Evolutionary conservation across 2,888 invertebrate genomes (phyloP), one percentile per base, ranked within the genome.

Genomic region (Ganaspis brasiliensis): DNA sequence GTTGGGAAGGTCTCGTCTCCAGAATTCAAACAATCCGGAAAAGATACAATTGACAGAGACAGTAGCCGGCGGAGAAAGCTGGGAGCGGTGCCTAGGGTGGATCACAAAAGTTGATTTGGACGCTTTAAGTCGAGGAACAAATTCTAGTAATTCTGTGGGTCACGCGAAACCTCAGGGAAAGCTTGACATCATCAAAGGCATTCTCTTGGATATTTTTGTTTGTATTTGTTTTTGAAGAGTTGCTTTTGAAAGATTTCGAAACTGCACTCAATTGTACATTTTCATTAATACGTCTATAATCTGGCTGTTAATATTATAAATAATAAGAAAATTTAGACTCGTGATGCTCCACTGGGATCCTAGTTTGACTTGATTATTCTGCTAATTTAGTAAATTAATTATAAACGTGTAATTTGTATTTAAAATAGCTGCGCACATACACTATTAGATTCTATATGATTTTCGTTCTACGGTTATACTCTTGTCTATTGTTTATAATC

Each of bases 131-230:
- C 86, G 84, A 61, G 84, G 86, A 9, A 86, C 85, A 5, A 89
- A 87, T 56, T 87, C 87, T 8, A 87, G 84, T 71, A 87, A 88
- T 59, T 86, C 87, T 21, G 78, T 86, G 35, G 83, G 84, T 16
- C 86, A 85, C 45, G 84, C 81, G 9, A 89, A 89, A 77, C 87
- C 87, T 1, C 89, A 90, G 75, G 87, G 89, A 55, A 90, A 88
- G 72, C 79, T 89, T 6, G 88, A 88, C 67, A 90, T 89, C 52
- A 79, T 90, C 31, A 90, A 89, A 77, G 87, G 89, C 52, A 90
- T 90, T 73, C 82, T 90, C 2, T 83, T 90, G 73, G 89, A 90
- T 79, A 84, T 89, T 56, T 90, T 90, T 59, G 88, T 90, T 57
- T 89, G 89, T 78, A 89, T 89, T 75, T 90, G 89, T 81, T 87